phyloP scores from a whole-genome alignment of 2,797 vertebrate species.

The Lepus townsendii region DNA sequence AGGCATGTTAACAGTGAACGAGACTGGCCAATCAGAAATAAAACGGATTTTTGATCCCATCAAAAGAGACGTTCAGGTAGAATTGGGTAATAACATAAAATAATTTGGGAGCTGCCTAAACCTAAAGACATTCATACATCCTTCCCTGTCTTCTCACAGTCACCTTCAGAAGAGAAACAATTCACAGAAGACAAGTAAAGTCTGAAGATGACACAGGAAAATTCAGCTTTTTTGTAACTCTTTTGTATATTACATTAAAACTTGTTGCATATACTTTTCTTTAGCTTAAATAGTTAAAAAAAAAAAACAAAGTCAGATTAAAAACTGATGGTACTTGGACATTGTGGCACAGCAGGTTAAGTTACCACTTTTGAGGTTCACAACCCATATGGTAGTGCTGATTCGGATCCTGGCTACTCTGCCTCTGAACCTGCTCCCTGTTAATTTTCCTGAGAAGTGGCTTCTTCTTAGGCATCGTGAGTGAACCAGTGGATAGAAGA shows the following conservation, averaged over 20 bases:
- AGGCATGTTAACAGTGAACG: not conserved
- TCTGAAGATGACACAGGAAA: not conserved
- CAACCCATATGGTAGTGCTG: no score
- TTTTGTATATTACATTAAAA: conserved; percentile 29
- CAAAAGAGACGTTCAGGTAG: conserved; percentile 10
- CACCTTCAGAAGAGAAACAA: conserved; percentile 7
- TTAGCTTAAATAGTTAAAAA: not conserved
- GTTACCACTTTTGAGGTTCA: no score
- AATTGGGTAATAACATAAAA: conserved; percentile 20
- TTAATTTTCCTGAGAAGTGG: no score
- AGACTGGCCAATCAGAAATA: conserved; percentile 57
- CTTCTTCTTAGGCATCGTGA: no score
- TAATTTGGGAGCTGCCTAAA: conserved; percentile 54
- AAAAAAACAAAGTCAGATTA: not conserved
- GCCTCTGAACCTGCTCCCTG: no score
- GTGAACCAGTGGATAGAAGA: no score
- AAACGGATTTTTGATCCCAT: conserved; percentile 62
- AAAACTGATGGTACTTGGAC: not conserved
- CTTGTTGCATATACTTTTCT: not conserved
- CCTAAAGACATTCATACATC: conserved; percentile 47
- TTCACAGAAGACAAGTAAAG: not conserved
- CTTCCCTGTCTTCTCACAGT: not conserved
- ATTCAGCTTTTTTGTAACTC: not conserved
- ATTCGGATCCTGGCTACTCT: no score
- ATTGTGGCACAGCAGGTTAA: no score